Base-by-base conservation (phyloP, 2,888 invertebrate species). In the Adelognathus sp. region DNA sequence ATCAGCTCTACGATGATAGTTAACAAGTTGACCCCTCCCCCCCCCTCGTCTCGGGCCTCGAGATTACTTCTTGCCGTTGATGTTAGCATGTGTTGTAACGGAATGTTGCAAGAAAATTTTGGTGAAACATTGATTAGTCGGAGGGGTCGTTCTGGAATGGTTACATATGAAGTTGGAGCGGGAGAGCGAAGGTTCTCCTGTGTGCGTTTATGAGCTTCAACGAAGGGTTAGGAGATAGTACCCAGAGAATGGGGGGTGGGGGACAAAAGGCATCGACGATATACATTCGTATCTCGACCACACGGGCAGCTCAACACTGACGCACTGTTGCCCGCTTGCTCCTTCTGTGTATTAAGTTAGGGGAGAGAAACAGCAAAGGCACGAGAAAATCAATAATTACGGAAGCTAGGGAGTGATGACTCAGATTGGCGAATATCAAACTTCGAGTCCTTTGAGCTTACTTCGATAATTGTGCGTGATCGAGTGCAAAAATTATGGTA, bases 331-430 rank as follows among this genome's bases (percentile, higher is more conserved):
- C 52, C n/a, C 60, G 41, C 33, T 54, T 61, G 73, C 63, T 56
- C 46, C 50, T 54, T 52, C 73, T 56, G 52, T 39, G 52, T 79
- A 88, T 87, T 86, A 90, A 89, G 88, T 89, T 90, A 90, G 91
- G 91, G 90, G 90, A 79, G 80, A 87, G 88, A 86, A 88, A 86
- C 84, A 80, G 86, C 84, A 80, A 50, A 58, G 69, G 66, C 77
- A 50, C 39, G 85, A 85, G 90, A 91, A 91, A 91, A 91, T 91
- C 91, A 91, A 91, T 91, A 91, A 91, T 91, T 91, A 90, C 90
- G 86, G 88, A 76, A 76, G 86, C 88, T 86, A 90, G 88, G 75
- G 90, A 89, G 88, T 86, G 91, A 91, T 91, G 91, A 90, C 90
- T 91, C 90, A 89, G 90, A 90, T 88, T 88, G 86, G 27, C 84